A percentile compares a stretch with the other conserved stretches of the same genome.
Evolutionary conservation across 2,113 vertebrate genomes (phyloP).

Genomic region (Ciconia maguari): DNA sequence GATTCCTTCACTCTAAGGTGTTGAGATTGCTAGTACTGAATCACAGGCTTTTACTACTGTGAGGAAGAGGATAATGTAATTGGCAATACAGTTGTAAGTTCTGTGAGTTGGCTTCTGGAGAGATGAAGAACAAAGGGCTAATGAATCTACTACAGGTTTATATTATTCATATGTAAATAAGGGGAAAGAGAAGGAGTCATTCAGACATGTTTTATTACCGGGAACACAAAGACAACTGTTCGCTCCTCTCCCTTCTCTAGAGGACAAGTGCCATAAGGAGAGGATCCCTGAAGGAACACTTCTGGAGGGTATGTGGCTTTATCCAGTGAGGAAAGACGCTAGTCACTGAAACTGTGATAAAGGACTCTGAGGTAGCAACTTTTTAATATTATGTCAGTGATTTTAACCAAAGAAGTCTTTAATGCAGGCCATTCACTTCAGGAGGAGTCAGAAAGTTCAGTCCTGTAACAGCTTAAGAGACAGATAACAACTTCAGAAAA

Average conservation of each 20-base stretch:
- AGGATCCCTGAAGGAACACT: neutral
- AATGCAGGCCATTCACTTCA: neutral
- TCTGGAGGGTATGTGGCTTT: neutral
- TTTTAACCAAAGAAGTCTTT: neutral
- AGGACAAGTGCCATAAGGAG: neutral
- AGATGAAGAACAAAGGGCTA: neutral
- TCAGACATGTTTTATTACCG: neutral
- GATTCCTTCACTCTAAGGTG: neutral
- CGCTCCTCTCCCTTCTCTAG: neutral
- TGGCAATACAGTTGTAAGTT: neutral
- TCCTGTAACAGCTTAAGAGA: neutral
- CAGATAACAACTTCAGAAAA: neutral
- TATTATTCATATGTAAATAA: neutral
- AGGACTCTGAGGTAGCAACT: neutral
- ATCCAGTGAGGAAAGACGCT: neutral
- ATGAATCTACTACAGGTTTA: neutral
- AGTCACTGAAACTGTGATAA: neutral
- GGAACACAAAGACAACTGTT: neutral
- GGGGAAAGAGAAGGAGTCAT: neutral
- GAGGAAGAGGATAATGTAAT: neutral
- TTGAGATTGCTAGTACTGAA: accelerated
- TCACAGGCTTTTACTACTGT: neutral
- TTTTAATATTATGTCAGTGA: neutral
- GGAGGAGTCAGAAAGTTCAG: neutral
- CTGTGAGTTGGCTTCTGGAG: neutral